Conservation (phyloP, 2,888 invertebrate species). For the Cistogaster globosa region DNA sequence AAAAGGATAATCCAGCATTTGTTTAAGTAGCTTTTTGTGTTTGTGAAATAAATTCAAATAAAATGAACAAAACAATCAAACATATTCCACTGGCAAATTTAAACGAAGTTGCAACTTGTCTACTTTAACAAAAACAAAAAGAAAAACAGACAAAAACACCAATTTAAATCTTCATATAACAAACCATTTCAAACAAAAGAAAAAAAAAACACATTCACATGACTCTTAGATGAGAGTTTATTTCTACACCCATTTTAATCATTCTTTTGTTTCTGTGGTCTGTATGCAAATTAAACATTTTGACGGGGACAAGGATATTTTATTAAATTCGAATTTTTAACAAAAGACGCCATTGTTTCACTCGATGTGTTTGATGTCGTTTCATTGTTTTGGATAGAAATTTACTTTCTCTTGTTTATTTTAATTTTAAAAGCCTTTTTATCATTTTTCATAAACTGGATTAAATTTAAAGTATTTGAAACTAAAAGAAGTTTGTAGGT, state of each 20-base stretch:
- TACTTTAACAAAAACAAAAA: conserved; percentile 17
- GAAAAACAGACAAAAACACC: conserved; percentile 6
- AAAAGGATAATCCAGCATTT: conserved; percentile 73
- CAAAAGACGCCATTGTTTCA: conserved; percentile 31
- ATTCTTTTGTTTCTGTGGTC: conserved; percentile 61
- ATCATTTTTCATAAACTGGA: too few relatives aligned
- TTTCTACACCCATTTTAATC: conserved; percentile 62
- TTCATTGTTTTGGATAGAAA: conserved; percentile 24
- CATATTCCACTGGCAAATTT: conserved; percentile 28
- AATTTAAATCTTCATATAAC: neutral
- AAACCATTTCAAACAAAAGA: neutral
- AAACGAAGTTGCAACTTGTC: conserved; percentile 31
- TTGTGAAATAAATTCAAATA: conserved; percentile 65
- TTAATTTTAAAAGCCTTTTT: too few relatives aligned
- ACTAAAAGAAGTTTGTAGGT: too few relatives aligned
- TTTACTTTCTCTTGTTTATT: neutral
- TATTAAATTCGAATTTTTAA: conserved; percentile 34
- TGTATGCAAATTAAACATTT: conserved; percentile 32
- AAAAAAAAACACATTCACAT: neutral
- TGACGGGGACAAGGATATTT: conserved; percentile 16
- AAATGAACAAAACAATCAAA: conserved; percentile 34
- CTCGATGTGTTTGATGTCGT: neutral
- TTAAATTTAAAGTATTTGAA: too few relatives aligned
- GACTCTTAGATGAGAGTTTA: conserved; percentile 43
- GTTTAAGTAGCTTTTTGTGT: conserved; percentile 73